Evolutionary conservation across 2,888 invertebrate species (phyloP).

Genomic region (Microplitis manilae): DNA sequence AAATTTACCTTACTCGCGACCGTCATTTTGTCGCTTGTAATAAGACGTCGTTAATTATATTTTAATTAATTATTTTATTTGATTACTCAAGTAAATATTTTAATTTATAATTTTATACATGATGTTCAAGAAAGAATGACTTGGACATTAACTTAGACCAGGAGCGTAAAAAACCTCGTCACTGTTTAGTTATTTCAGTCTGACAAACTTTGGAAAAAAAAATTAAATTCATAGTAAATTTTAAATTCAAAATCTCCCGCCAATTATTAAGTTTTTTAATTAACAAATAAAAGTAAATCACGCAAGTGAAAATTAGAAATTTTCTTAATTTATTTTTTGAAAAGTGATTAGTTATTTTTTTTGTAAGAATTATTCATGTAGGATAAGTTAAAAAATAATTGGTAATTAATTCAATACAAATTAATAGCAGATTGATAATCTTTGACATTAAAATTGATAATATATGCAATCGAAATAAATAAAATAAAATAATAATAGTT

Average conservation of each 20-base stretch:
- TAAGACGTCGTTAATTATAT: background rate
- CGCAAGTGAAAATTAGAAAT: too few relatives aligned
- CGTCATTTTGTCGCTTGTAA: conserved; percentile 60
- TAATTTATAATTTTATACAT: background rate
- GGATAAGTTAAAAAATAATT: background rate
- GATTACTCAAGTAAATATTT: background rate
- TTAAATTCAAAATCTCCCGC: too few relatives aligned
- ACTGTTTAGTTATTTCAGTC: too few relatives aligned
- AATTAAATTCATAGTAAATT: too few relatives aligned
- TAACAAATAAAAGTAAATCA: too few relatives aligned
- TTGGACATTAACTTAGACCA: too few relatives aligned
- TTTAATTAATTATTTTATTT: background rate
- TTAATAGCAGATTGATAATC: background rate
- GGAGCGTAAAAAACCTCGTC: too few relatives aligned
- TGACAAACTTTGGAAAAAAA: too few relatives aligned
- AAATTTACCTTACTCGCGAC: conserved; percentile 64
- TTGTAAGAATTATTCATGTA: background rate
- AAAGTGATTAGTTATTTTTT: background rate
- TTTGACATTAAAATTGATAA: conserved; percentile 2
- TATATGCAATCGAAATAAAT: background rate
- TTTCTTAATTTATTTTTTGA: background rate
- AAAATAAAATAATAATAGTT: background rate
- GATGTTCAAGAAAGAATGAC: too few relatives aligned
- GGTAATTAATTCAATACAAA: background rate
- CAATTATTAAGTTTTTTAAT: too few relatives aligned